Base-by-base conservation (phyloP, 2,888 invertebrate species). In the Branchellion lobata region DNA sequence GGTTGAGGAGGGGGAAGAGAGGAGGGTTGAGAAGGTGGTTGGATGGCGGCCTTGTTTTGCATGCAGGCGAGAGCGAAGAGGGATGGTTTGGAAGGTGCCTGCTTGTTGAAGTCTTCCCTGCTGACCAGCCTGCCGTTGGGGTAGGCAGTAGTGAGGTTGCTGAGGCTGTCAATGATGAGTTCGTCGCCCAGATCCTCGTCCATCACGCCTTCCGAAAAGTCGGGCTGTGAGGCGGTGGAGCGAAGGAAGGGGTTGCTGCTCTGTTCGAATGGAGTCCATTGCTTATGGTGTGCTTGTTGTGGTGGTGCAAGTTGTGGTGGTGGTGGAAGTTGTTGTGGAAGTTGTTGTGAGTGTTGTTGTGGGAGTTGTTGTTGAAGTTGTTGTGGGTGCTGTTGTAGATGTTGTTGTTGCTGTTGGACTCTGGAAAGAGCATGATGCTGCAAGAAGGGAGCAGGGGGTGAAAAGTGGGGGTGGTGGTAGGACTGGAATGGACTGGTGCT, bases 61-160 rank as follows among this genome's bases (percentile, higher is more conserved):
- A 73, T 72, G 14, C 27, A 5, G n/a, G 68, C 65, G 33, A 80
- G 47, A 40, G 77, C 80, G 29, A 80, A 34, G 18, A 80, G 57
- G 18, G 80, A 53, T 18, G 77, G 76, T 53, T 80, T 80, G 8
- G 21, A 3, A 40, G 80, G 78, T 5, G 80, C 78, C n/a, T 78
- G 78, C 73, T 78, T 80, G 61, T 71, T 69, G 51, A 80, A 80
- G 24, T 80, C 80, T 2, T 53, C 78, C 69, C 61, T 80, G 57
- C 34, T 78, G n/a, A 47, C 71, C 24, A 69, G 40, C 53, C 34
- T 1, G 18, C 65, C 68, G 68, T 53, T 51, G 47, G 73, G 36
- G 29, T 34, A 31, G 27, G 61, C 77, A 27, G 47, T n/a, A 34
- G 73, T 33, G 71, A 77, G 21, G 47, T 34, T 73, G 36, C 11